These are phyloP conservation scores for Xestia sexstrigata DNA, from an alignment of 2,888 invertebrate genomes.

Conservation along the genomic window DNA sequence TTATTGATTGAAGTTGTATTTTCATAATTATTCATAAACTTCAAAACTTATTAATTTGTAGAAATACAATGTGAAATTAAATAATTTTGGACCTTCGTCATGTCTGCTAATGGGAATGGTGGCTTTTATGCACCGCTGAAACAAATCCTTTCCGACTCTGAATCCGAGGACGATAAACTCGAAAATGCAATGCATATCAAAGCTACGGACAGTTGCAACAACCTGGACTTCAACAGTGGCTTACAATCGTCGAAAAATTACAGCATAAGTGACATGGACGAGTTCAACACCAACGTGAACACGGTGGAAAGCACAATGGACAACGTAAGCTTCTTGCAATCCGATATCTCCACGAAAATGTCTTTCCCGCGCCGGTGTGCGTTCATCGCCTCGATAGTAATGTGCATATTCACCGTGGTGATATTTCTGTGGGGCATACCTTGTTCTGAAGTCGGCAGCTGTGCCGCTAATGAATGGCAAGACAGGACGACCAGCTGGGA, in stretches of 20 bases:
- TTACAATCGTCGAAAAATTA: conserved; percentile 86
- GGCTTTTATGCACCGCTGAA: conserved; percentile 94
- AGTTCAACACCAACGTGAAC: conserved; percentile 86
- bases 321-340: conserved; percentile 87
- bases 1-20: conserved; percentile 56
- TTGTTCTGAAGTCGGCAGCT: conserved; percentile 93
- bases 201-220: conserved; percentile 83
- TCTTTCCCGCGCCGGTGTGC: conserved; percentile 92
- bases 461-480: conserved; percentile 89
- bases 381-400: conserved; percentile 93
- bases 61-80: conserved; percentile 53
- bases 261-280: conserved; percentile 87
- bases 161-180: conserved; percentile 93
- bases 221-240: conserved; percentile 87
- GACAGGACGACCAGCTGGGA: conserved; percentile 93
- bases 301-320: conserved; percentile 88
- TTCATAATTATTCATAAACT: conserved; percentile 6
- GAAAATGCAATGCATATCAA: conserved; percentile 81
- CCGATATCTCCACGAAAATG: conserved; percentile 91
- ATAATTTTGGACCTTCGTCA: conserved; percentile 69
- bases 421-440: conserved; percentile 95
- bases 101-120: conserved; percentile 87
- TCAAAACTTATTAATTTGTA: conserved; percentile 5
- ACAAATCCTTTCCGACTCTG: conserved; percentile 94
- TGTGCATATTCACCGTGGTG: conserved; percentile 93